Evolutionary conservation across 2,797 vertebrate genomes (phyloP).

Genomic region (Eulemur rubriventer): DNA sequence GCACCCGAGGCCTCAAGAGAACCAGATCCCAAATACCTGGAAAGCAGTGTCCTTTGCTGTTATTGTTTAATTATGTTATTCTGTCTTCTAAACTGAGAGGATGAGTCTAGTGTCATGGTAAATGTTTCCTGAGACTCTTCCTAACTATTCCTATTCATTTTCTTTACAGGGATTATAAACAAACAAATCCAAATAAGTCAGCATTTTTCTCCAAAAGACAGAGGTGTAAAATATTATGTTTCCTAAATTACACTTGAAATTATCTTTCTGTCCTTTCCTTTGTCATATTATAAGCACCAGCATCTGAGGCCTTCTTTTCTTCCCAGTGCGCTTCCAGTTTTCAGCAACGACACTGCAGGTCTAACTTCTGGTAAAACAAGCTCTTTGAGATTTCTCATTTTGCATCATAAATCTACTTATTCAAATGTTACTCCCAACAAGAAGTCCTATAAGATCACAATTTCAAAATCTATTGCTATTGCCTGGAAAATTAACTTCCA

Average conservation of each 20-base stretch:
- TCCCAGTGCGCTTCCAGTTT: neutral
- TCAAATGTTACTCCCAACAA: neutral
- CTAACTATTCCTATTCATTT: neutral
- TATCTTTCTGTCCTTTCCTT: neutral
- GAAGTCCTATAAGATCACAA: neutral
- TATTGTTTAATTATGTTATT: neutral
- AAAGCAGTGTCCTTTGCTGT: neutral
- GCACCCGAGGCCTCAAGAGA: neutral
- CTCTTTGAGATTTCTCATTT: neutral
- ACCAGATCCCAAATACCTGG: no score
- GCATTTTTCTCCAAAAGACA: neutral
- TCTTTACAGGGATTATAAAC: neutral
- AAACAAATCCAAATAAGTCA: neutral
- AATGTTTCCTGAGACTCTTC: neutral
- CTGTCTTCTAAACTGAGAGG: neutral
- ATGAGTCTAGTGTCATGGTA: neutral
- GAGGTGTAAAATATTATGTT: neutral
- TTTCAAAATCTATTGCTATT: neutral
- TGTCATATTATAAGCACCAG: neutral
- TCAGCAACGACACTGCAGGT: neutral
- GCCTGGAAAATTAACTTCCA: slow-evolving; percentile 43
- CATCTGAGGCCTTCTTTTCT: neutral
- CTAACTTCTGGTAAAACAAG: neutral
- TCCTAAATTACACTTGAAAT: neutral
- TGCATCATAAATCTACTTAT: neutral